Conservation (phyloP, 2,113 vertebrate genomes). For the Austrofundulus limnaeus region DNA sequence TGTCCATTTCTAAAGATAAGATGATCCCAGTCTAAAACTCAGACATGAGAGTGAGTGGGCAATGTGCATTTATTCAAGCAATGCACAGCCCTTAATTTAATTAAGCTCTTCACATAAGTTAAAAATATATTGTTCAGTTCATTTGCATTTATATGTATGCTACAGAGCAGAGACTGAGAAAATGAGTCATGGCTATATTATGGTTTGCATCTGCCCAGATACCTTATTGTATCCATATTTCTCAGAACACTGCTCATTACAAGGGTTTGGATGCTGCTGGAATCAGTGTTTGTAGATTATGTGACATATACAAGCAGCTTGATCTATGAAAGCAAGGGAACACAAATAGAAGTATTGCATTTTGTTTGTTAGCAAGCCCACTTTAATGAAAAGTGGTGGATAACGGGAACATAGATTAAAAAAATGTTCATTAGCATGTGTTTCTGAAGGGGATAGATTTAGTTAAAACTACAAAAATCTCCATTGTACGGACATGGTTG, state of each 20-base stretch:
- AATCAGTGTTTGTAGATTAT: not conserved
- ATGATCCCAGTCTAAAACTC: too few relatives aligned
- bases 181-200: too few relatives aligned
- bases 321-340: not conserved
- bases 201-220: too few relatives aligned
- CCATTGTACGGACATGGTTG: not conserved
- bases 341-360: not conserved
- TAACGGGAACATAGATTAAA: too few relatives aligned
- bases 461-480: not conserved
- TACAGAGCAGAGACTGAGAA: not conserved
- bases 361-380: not conserved
- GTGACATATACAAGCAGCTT: not conserved
- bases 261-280: not conserved
- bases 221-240: not conserved
- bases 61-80: not conserved
- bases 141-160: not conserved
- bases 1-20: too few relatives aligned
- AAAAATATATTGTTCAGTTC: not conserved
- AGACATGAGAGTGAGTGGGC: too few relatives aligned
- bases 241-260: not conserved
- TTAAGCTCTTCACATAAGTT: not conserved
- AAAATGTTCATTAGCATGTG: too few relatives aligned
- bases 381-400: not conserved
- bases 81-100: not conserved
- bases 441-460: too few relatives aligned